phyloP scores from a whole-genome alignment of 2,797 vertebrate species.

The Myioborus miniatus region DNA sequence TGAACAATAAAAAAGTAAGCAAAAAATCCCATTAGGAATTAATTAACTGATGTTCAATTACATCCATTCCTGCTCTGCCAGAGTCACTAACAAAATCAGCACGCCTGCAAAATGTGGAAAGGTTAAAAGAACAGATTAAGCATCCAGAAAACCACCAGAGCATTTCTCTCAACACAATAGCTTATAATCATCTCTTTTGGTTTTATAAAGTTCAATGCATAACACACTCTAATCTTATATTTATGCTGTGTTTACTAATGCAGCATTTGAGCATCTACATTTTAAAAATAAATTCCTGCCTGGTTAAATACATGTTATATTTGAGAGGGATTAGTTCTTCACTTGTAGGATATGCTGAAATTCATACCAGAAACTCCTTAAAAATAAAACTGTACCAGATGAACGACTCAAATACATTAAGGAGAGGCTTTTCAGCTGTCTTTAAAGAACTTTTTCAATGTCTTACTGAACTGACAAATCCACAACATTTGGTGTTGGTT shows the following conservation, averaged over 20 bases:
- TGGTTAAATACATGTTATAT: not conserved
- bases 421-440: constrained; percentile 2
- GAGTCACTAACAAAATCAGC: not conserved
- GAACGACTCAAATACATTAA: not conserved
- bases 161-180: not conserved
- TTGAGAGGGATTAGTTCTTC: not conserved
- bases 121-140: not conserved
- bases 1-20: not conserved
- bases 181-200: not conserved
- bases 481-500: not conserved
- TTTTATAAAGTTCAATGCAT: not conserved
- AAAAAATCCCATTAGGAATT: constrained; percentile 42
- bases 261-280: not conserved
- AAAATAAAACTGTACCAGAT: constrained; percentile 20
- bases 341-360: not conserved
- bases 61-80: not conserved
- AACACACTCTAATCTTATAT: not conserved
- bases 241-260: not conserved
- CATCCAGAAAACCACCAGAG: not conserved
- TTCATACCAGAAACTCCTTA: not conserved
- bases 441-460: not conserved
- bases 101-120: not conserved
- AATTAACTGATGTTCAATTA: constrained; percentile 27
- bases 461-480: not conserved
- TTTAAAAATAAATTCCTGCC: not conserved